Conservation (phyloP, 1,140 invertebrate species). For the Drosophila virilis region DNA sequence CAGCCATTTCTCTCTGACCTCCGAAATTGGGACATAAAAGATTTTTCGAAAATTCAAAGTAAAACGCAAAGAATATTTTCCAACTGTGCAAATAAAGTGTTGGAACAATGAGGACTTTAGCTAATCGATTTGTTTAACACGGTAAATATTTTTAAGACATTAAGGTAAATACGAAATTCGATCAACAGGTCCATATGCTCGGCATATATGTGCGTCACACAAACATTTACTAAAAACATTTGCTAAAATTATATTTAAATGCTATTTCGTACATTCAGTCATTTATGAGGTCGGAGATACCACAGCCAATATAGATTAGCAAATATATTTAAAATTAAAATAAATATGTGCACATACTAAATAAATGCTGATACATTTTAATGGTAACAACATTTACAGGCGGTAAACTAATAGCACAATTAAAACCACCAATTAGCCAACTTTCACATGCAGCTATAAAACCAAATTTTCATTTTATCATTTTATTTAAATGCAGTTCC, state of each 20-base stretch:
- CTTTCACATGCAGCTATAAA: conserved; percentile 9
- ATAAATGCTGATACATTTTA: not conserved
- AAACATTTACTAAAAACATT: not conserved
- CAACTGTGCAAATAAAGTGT: not conserved
- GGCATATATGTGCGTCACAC: not conserved
- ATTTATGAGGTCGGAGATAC: not conserved
- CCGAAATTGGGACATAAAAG: not conserved
- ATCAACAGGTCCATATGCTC: not conserved
- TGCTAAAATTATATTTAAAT: not conserved
- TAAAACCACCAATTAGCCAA: conserved; percentile 49
- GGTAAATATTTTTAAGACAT: not conserved
- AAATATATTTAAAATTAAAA: not conserved
- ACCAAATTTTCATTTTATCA: conserved; percentile 25
- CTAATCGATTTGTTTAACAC: not conserved
- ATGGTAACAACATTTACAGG: not conserved
- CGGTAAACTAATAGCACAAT: conserved; percentile 25
- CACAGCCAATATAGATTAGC: not conserved
- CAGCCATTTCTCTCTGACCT: not conserved
- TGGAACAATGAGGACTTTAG: not conserved
- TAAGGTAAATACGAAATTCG: not conserved
- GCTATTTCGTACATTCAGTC: not conserved
- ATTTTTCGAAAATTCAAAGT: not conserved
- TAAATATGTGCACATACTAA: not conserved
- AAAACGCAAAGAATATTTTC: conserved; percentile 7
- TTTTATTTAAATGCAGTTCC: conserved; percentile 54